Base-by-base conservation (phyloP, 2,113 vertebrate genomes). In the Heterotilapia buettikoferi region DNA sequence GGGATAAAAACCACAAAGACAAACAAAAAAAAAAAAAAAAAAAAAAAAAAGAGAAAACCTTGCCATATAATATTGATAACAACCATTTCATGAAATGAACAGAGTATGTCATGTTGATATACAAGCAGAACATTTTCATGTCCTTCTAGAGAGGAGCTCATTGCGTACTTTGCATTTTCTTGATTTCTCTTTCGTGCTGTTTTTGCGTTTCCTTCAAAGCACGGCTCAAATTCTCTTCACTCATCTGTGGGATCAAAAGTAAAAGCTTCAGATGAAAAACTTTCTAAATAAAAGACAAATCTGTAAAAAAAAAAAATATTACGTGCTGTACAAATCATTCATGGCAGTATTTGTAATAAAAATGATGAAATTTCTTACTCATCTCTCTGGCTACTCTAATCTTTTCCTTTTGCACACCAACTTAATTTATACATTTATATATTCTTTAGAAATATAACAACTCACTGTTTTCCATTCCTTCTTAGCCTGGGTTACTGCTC, bases 381-480 rank as follows among this genome's bases (percentile, higher is more conserved):
- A 47, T 76, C 43, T 19, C 21, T 47, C 43, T 76, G 24, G 43
- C 45, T 18, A 47, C 29, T 68, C 0, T 12, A 31, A 52, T 7
- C n/a, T 16, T 83, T n/a, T 14, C 21, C 16, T 21, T 80, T 13
- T 87, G 47, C 13, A 56, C 29, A 16, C 19, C 10, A 5, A 3
- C 13, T 5, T 4, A 56, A 63, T 19, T 2, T 80, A 68, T 78
- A 21, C 43, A 2, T 47, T 18, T 12, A 21, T 14, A 54, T 82
- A 1, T 53, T n/a, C 6, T 76, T 24, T 16, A 82, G 9, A 47
- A 3, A 52, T 47, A 16, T 16, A 56, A 21, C 0, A 36, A 84
- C 95, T 89, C 96, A 98, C 98, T 96, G 97, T 96, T 87, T 94
- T 94, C 97, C 96, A 96, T 9, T 97, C 95, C 63, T 3, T 94